Conservation (phyloP, 2,797 vertebrate species). For the Rhincodon typus region DNA sequence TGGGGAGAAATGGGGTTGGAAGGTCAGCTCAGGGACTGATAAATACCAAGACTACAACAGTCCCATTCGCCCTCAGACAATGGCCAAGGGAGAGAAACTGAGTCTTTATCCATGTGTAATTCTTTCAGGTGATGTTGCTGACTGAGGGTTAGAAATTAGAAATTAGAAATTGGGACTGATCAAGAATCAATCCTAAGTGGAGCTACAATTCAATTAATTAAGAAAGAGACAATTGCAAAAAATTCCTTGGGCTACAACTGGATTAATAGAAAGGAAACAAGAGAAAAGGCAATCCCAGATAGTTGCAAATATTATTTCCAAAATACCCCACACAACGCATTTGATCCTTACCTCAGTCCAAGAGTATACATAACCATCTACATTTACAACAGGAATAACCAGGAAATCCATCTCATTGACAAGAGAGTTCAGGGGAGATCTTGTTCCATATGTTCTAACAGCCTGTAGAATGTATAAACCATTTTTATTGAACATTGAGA, state of each 20-base stretch:
- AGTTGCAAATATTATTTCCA: background rate
- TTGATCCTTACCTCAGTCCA: constrained; percentile 66
- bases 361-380: constrained; percentile 78
- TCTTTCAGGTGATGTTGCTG: background rate
- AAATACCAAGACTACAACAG: background rate
- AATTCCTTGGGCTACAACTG: background rate
- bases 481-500: background rate
- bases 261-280: background rate
- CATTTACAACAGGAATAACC: constrained; percentile 80
- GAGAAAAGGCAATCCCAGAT: background rate
- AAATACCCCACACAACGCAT: background rate
- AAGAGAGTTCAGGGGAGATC: constrained; percentile 68
- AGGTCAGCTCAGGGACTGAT: background rate
- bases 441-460: constrained; percentile 69
- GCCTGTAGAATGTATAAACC: constrained; percentile 58
- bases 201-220: too few relatives aligned
- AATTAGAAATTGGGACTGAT: background rate
- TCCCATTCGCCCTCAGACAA: background rate
- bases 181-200: background rate
- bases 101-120: background rate
- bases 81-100: background rate
- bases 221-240: background rate
- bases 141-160: background rate
- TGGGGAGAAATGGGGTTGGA: background rate
- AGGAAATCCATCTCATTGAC: constrained; percentile 77